Evolutionary conservation across 2,797 vertebrate genomes (phyloP), one percentile per base, ranked within the genome.

Genomic region (Morus bassanus): DNA sequence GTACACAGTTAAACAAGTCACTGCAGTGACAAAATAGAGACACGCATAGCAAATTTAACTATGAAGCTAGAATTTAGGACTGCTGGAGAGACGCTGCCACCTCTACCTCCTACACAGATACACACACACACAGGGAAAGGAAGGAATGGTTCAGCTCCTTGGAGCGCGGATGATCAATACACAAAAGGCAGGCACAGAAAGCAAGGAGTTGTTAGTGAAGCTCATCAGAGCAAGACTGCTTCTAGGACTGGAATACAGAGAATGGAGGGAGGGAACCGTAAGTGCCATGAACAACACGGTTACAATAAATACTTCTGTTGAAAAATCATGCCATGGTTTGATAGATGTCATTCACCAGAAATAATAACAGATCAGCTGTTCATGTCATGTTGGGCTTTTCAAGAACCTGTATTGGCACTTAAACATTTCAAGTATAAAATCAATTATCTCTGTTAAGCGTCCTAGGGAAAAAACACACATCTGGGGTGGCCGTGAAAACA

Each of bases 1-100:
- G 85, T 70, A 94, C 87, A 92, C 80, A 88, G 94, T 95, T 94
- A 97, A 97, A 96, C 92, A 94, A 97, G 96, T 92, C 82, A 91
- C 91, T 15, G 14, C 86, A 65, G 87, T 72, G 89, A 94, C 75
- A 95, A 96, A 96, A 93, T 91, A 95, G 93, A 94, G 92, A 93
- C 87, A 93, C 13, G 22, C 76, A 84, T 0, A 35, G 80, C 89
- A 84, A 76, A 95, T 88, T 68, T 80, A 92, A 93, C 88, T 33
- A 12, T 59, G 75, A 80, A 91, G 86, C 78, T 57, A 15, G 57
- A 93, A 95, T 60, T 86, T 12, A 53, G 85, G 93, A 75, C 30
- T 91, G 81, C 88, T 94, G 81, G 88, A 86, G 87, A 85, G 85
- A 94, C 46, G 65, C 39, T 67, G 76, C 60, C 87, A 94, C 92